phyloP scores from a whole-genome alignment of 1,140 invertebrate species.

The Zaprionus inermis region DNA sequence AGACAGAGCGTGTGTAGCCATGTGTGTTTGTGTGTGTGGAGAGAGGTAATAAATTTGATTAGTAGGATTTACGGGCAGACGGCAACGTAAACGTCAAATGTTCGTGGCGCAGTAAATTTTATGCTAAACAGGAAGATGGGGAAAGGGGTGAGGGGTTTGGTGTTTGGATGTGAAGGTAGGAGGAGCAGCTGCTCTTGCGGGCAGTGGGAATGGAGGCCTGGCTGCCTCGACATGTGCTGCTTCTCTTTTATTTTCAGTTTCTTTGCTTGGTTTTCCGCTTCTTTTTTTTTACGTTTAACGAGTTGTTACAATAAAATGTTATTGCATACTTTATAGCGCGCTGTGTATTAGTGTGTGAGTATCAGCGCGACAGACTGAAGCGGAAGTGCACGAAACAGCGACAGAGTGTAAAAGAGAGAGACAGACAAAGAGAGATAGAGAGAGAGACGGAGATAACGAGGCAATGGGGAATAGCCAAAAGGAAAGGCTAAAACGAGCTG shows the following conservation, averaged over 20 bases:
- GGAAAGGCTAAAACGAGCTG: slow-evolving; percentile 1
- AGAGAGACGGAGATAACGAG: slow-evolving; percentile 28
- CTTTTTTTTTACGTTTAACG: slow-evolving; percentile 59
- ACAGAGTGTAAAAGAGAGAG: neutral
- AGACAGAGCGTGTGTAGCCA: neutral
- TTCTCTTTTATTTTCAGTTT: slow-evolving; percentile 8
- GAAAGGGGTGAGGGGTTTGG: too few species aligned
- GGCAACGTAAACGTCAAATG: slow-evolving; percentile 73
- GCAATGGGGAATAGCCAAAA: slow-evolving; percentile 19
- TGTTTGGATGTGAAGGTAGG: neutral
- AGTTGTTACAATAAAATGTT: slow-evolving; percentile 78
- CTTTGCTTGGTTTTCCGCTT: slow-evolving; percentile 9
- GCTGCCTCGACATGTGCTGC: slow-evolving; percentile 7
- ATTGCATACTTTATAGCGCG: slow-evolving; percentile 69
- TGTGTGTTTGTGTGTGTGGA: slow-evolving; percentile 36
- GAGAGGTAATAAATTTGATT: slow-evolving; percentile 79
- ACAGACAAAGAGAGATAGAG: slow-evolving; percentile 6
- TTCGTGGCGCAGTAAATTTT: slow-evolving; percentile 78
- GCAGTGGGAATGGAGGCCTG: slow-evolving; percentile 11
- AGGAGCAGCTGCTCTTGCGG: too few species aligned
- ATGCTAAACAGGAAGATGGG: slow-evolving; percentile 65
- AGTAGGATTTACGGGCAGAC: slow-evolving; percentile 73
- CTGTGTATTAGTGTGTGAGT: slow-evolving; percentile 16
- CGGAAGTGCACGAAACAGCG: slow-evolving; percentile 46
- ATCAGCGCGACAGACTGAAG: slow-evolving; percentile 24